Evolutionary conservation across 2,888 invertebrate species (phyloP).

Genomic region (Folsomia candida): DNA sequence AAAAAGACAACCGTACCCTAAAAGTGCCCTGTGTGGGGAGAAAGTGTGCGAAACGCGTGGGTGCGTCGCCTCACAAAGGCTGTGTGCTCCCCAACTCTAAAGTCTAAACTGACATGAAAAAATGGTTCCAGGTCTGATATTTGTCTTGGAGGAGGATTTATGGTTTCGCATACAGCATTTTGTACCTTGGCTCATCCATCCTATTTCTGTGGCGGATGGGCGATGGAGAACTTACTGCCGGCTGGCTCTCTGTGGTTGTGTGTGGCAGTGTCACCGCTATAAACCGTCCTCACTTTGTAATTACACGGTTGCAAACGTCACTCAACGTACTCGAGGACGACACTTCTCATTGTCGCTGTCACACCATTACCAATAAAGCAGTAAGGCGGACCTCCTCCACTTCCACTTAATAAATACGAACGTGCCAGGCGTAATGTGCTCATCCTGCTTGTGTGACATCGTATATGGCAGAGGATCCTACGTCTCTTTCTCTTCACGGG

Average conservation of each 20-base stretch:
- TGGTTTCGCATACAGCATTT: constrained; percentile 38
- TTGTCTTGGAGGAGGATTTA: constrained; percentile 42
- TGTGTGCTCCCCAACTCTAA: constrained; percentile 3
- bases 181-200: constrained; percentile 23
- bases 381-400: not conserved
- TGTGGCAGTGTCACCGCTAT: not conserved
- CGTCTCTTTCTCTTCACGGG: not conserved
- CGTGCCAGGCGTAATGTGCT: not conserved
- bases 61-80: too few relatives aligned
- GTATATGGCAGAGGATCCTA: not conserved
- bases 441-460: not conserved
- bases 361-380: constrained; percentile 2
- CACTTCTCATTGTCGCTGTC: constrained; percentile 1
- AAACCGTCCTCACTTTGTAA: constrained; percentile 5
- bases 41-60: too few relatives aligned
- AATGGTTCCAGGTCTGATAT: constrained; percentile 32
- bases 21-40: too few relatives aligned
- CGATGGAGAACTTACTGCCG: not conserved
- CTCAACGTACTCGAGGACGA: constrained; percentile 5
- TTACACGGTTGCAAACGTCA: constrained; percentile 21
- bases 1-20: not conserved
- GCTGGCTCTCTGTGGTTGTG: not conserved
- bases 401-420: constrained; percentile 1
- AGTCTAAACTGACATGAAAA: constrained; percentile 35
- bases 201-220: not conserved